A percentile compares a stretch with the other conserved stretches of the same genome.
These are phyloP conservation scores for Hylomyscus alleni DNA, from an alignment of 2,797 vertebrate species.

Conservation along the genomic window DNA sequence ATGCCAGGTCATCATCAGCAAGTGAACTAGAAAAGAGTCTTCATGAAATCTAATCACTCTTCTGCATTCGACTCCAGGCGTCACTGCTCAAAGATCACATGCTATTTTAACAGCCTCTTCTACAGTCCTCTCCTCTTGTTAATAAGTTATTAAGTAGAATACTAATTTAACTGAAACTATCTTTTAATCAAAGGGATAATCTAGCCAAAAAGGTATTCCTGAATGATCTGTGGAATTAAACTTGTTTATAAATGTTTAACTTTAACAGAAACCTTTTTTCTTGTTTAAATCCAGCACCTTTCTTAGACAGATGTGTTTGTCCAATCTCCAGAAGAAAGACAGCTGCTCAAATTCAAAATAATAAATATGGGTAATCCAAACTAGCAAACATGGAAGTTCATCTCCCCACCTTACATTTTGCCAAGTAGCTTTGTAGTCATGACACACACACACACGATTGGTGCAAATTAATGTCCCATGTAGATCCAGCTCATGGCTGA, in stretches of 20 bases:
- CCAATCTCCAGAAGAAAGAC: slow-evolving; percentile 68
- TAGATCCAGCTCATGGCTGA: slow-evolving; percentile 41
- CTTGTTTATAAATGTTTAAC: slow-evolving; percentile 58
- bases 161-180: not conserved
- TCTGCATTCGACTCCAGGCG: not conserved
- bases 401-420: slow-evolving; percentile 41
- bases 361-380: slow-evolving; percentile 58
- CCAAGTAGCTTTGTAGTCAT: slow-evolving; percentile 72
- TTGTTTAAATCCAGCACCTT: slow-evolving; percentile 72
- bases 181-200: not conserved
- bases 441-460: slow-evolving; percentile 53
- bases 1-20: not conserved
- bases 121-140: not conserved
- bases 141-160: not conserved
- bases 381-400: slow-evolving; percentile 61
- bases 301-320: slow-evolving; percentile 78
- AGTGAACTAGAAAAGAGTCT: not conserved
- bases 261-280: slow-evolving; percentile 35
- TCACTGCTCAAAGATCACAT: not conserved
- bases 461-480: slow-evolving; percentile 29
- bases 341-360: slow-evolving; percentile 76
- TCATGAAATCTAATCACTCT: not conserved
- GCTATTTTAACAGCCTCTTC: not conserved
- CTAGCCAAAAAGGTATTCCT: not conserved
- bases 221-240: not conserved